Evolutionary conservation across 2,888 invertebrate genomes (phyloP), one percentile per base, ranked within the genome.

Genomic region (Pheosia tremula): DNA sequence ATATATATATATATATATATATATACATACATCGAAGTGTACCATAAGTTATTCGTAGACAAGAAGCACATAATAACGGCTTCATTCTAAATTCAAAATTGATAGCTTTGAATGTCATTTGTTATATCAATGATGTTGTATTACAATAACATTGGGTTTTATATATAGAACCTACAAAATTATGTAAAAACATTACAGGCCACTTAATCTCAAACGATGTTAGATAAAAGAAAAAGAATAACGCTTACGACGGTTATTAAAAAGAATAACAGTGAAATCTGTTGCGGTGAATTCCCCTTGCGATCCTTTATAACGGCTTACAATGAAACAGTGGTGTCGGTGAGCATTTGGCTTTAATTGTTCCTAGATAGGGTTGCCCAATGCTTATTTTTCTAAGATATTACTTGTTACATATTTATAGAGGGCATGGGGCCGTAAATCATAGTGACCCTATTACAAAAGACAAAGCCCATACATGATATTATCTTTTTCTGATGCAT

Each of bases 291-390:
- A 79, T 76, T 79, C 76, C 67, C 70, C 72, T 73, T 70, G 76
- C 69, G 69, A 74, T 80, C 78, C 70, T 80, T 80, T 78, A 75
- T 78, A 79, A 79, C 62, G 73, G 76, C 72, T 77, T 75, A 79
- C 79, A 80, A 78, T 79, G 80, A 76, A 82, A 79, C 79, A 78
- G 74, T 80, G 80, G 78, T 78, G 80, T 81, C 72, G 74, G 79
- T 78, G 74, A 81, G 77, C 81, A 80, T 83, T 77, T 86, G 83
- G 83, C 75, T 83, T 82, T 85, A 87, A 87, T 85, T 84, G 85
- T 82, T 83, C 77, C 69, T 72, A 66, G 69, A 68, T 69, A 60
- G 63, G 64, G 53, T 5, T 53, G 37, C 37, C 53, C 53, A 8
- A 4, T 9, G 10, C 43, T 43, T 3, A 43, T 43, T 8, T 43